A percentile compares a stretch with the other conserved stretches of the same genome.
phyloP scores from a whole-genome alignment of 2,888 invertebrate genomes.

The Nephrotoma appendiculata region DNA sequence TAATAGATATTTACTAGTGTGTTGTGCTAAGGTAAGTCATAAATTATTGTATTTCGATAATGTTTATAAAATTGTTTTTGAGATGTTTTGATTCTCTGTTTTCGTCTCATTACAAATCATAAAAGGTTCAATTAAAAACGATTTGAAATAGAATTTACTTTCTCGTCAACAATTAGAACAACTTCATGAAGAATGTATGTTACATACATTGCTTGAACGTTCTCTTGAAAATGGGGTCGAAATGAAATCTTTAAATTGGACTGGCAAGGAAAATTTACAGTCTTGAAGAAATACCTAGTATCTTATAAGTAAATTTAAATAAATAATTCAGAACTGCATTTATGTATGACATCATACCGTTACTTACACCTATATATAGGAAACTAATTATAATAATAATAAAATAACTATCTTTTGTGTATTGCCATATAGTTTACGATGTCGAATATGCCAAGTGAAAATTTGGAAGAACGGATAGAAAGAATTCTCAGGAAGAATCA shows the following conservation, averaged over 20 bases:
- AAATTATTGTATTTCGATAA: background rate
- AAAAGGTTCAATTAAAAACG: background rate
- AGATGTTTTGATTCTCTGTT: background rate
- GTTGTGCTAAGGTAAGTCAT: background rate
- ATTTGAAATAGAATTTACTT: background rate
- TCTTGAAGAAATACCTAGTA: background rate
- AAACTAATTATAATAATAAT: background rate
- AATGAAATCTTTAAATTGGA: background rate
- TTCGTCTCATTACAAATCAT: background rate
- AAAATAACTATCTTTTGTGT: background rate
- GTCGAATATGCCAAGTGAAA: slow-evolving; percentile 13
- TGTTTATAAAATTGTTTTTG: background rate
- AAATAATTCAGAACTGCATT: background rate
- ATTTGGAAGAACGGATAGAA: slow-evolving; percentile 16
- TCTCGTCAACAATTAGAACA: background rate
- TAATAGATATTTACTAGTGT: background rate
- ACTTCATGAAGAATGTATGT: background rate
- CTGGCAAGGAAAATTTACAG: background rate
- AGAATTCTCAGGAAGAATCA: slow-evolving; percentile 16
- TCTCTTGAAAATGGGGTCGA: background rate
- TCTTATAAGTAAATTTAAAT: background rate
- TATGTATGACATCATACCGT: background rate
- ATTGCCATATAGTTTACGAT: slow-evolving; percentile 3
- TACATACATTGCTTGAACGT: background rate
- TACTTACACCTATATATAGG: background rate